phyloP scores from a whole-genome alignment of 2,888 invertebrate genomes.

The Perdita meconis region DNA sequence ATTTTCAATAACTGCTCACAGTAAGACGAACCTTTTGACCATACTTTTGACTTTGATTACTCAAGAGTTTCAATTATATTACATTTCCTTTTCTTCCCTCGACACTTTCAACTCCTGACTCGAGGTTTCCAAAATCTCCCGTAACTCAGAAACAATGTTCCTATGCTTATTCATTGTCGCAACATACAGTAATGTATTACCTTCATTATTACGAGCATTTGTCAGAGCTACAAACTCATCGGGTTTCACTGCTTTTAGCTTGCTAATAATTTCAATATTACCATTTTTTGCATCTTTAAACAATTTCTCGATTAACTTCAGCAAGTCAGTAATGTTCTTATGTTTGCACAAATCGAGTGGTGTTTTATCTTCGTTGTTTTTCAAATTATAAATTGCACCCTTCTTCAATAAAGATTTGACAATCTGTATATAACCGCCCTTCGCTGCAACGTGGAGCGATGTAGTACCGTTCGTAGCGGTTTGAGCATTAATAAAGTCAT shows the following conservation, averaged over 20 bases:
- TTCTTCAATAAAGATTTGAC: neutral
- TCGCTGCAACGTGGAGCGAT: slow-evolving; percentile 11
- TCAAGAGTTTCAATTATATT: neutral
- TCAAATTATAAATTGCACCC: slow-evolving; percentile 4
- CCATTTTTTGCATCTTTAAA: slow-evolving; percentile 7
- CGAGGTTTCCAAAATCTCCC: neutral
- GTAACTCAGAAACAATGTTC: neutral
- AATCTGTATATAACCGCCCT: neutral
- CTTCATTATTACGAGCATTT: slow-evolving; percentile 5
- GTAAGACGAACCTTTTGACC: slow-evolving; percentile 5
- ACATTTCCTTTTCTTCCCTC: neutral
- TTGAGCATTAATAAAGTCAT: neutral
- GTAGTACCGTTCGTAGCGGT: neutral
- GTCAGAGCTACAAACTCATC: neutral
- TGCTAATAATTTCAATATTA: neutral
- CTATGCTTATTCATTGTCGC: neutral
- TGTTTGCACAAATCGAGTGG: neutral
- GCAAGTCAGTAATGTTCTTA: neutral
- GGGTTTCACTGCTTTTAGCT: neutral
- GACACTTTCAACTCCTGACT: neutral
- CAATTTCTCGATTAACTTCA: neutral
- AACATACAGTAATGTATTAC: neutral
- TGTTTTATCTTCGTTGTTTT: neutral
- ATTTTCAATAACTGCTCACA: neutral
- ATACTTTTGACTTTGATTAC: neutral